Conservation (phyloP, 2,113 vertebrate species). For the Lasiurus cinereus region DNA sequence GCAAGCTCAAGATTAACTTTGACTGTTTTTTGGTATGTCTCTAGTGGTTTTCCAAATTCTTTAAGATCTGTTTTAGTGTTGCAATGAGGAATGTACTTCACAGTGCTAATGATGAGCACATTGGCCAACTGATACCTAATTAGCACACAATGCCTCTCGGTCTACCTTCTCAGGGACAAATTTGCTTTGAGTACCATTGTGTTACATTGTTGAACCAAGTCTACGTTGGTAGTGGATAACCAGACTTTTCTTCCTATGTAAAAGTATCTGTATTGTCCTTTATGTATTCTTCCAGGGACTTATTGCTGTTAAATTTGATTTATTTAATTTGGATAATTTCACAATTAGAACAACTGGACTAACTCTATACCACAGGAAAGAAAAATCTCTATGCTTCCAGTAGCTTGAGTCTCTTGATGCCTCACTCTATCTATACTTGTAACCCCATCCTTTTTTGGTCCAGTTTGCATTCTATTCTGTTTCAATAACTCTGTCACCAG, state of each 20-base stretch:
- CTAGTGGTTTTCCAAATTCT: background rate
- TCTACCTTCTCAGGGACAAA: background rate
- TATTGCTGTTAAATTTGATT: background rate
- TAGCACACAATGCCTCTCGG: fast-evolving
- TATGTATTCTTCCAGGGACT: background rate
- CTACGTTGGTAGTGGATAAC: background rate
- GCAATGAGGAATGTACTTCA: background rate
- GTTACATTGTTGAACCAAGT: background rate
- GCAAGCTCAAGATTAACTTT: background rate
- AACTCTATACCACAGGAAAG: background rate
- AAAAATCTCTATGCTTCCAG: background rate
- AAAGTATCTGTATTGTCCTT: background rate
- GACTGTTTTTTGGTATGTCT: background rate
- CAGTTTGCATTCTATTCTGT: background rate
- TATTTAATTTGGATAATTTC: background rate
- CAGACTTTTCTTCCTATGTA: background rate
- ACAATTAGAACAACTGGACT: background rate
- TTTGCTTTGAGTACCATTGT: background rate
- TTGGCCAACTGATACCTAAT: background rate
- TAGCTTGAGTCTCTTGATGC: background rate
- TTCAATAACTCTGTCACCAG: background rate
- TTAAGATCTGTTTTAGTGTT: background rate
- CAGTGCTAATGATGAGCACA: background rate
- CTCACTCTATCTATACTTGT: background rate
- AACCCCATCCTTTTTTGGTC: background rate